Evolutionary conservation across 92 coral and sea anemone species (phyloP), one percentile per base, ranked within the genome.

Genomic region (Porites evermanni): DNA sequence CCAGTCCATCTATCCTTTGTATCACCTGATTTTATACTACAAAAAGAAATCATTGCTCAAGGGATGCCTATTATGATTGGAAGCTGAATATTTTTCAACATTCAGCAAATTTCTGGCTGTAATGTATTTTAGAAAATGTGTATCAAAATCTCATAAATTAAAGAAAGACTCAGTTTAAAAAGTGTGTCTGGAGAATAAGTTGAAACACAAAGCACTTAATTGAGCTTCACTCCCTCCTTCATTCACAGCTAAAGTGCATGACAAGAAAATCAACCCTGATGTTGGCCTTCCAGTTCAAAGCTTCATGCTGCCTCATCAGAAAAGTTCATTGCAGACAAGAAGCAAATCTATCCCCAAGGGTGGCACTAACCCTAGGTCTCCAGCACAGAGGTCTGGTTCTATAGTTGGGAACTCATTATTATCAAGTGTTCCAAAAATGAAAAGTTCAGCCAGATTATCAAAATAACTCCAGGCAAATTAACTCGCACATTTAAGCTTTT

Each of bases 201-300:
- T 38, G 47, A 38, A 38, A 38, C 47, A 38, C 47, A 38, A 10
- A 14, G 12, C 61, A 11, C 16, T 56, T 56, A 56, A 11, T 56
- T 14, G 16, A 56, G 21, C 21, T 20, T 23, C 23, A 13, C 32
- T 71, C 12, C 7, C 50, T n/a, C 68, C 54, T 67, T 51, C 13
- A 18, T 75, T 69, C 21, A 14, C 86, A 92, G 95, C 93, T 1
- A 92, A 86, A 74, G 86, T 92, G 14, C 81, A 92, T 91, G 86
- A 69, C 80, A 86, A 67, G 69, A 89, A 83, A 47, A 67, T 89
- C 79, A 92, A 92, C 82, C 95, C 93, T 17, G 95, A 89, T 18
- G 89, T 83, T 7, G 79, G 84, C 13, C 76, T 67, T 56, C 65
- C 85, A 29, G 51, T 17, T 10, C 77, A 77, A 77, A 77, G 60